These are phyloP conservation scores for Hemicrepidius hirtus DNA, from an alignment of 2,888 invertebrate genomes.

Conservation along the genomic window DNA sequence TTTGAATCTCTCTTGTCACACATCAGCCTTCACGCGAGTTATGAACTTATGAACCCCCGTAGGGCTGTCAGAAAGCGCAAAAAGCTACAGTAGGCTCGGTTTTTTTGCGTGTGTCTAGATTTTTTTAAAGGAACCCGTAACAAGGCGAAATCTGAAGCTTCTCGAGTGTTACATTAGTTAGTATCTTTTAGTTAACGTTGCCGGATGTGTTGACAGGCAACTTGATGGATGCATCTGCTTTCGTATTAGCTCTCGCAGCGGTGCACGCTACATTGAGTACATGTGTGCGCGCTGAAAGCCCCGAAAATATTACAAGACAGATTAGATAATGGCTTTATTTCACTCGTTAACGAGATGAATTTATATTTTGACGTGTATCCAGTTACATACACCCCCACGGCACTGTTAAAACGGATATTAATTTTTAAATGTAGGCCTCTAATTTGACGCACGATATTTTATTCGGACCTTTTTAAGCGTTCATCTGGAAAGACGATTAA, in stretches of 20 bases:
- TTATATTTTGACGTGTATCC: conserved; percentile 39
- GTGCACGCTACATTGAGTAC: conserved; percentile 54
- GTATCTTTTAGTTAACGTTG: conserved; percentile 49
- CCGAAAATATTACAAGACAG: conserved; percentile 57
- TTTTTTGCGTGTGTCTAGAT: conserved; percentile 23
- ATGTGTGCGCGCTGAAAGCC: conserved; percentile 53
- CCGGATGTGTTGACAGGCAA: conserved; percentile 55
- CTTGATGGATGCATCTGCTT: conserved; percentile 55
- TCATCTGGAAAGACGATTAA: conserved; percentile 21
- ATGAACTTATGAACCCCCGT: conserved; percentile 25
- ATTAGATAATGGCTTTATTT: conserved; percentile 58
- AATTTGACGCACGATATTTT: conserved; percentile 29
- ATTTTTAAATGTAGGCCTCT: conserved; percentile 32
- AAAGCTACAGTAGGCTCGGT: conserved; percentile 1
- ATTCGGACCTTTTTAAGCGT: conserved; percentile 27
- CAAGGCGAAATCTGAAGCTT: conserved; percentile 41
- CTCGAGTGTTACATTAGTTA: conserved; percentile 49
- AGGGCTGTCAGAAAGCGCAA: conserved; percentile 9
- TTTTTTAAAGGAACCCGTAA: conserved; percentile 17
- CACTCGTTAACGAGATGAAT: conserved; percentile 51
- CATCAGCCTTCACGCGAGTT: conserved; percentile 17
- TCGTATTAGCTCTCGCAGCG: conserved; percentile 46
- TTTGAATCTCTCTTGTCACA: conserved; percentile 13
- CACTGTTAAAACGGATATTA: conserved; percentile 25
- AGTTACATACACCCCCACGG: conserved; percentile 7